Evolutionary conservation across 2,797 vertebrate genomes (phyloP), one percentile per base, ranked within the genome.

Genomic region (Yasuhikotakia modesta): DNA sequence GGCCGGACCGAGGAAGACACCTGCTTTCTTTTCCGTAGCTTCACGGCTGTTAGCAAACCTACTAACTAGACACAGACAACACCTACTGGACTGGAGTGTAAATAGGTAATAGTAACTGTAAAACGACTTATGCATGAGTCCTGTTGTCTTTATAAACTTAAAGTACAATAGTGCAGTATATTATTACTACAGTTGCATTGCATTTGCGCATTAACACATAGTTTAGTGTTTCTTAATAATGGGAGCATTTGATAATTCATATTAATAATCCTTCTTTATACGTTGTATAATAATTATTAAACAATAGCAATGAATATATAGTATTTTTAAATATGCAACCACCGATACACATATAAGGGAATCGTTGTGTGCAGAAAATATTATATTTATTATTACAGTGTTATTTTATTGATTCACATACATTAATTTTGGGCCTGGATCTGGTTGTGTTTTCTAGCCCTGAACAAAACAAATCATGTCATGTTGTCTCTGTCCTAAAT

Each of bases 1-100:
- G 72, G 65, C 22, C n/a, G 32, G 10, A 30, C 17, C 22, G 48
- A 64, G 53, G 68, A 43, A 78, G 16, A 46, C 67, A 58, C 46
- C 67, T 57, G 21, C 19, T 55, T 22, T 21, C 11, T 4, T 12
- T 24, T 57, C 13, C 13, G 48, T 17, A 17, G 16, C 16, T 50
- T n/a, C 4, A 50, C n/a, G 21, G 11, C n/a, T 21, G 21, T 5
- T 57, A 57, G 4, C 21, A 14, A 24, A 57, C 21, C 53, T 3
- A 57, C 53, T 5, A 22, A 57, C 53, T 5, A 4, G 53, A 55
- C 11, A 24, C 10, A 22, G 11, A n/a, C 19, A 13, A 55, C 52
- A 55, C n/a, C 52, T 55, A 55, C n/a, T 21, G 52, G 52, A 10
- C 52, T 21, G 52, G 52, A 55, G 52, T 24, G 53, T 57, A 7